Percentiles rank a stretch among this genome's conserved stretches.
These are phyloP conservation scores for Pachyuromys duprasi DNA, from an alignment of 2,797 vertebrate species.

Conservation along the genomic window DNA sequence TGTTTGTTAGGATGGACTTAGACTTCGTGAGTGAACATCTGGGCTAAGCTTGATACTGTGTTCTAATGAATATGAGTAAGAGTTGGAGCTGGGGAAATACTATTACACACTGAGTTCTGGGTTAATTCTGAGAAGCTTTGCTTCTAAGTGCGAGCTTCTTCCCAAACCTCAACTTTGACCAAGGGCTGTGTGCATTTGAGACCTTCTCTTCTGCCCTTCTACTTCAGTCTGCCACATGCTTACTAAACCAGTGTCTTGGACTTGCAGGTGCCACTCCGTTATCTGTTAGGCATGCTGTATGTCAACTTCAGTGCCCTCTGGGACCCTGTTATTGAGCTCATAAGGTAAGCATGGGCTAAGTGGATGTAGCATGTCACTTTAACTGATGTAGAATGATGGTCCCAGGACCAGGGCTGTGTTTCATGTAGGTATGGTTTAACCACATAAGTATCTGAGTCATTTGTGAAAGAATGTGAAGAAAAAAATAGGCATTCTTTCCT, in stretches of 20 bases:
- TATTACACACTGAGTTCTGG: neutral
- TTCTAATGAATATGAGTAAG: neutral
- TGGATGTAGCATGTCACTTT: neutral
- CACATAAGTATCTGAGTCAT: neutral
- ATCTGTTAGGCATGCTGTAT: constrained; percentile 96
- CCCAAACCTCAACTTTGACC: neutral
- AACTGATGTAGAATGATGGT: neutral
- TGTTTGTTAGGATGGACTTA: neutral
- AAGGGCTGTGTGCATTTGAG: neutral
- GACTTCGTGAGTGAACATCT: neutral
- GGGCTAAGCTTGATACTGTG: neutral
- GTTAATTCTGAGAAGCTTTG: neutral
- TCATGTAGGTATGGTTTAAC: neutral
- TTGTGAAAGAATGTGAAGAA: neutral
- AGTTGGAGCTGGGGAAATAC: neutral
- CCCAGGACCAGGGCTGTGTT: neutral
- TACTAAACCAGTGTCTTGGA: neutral
- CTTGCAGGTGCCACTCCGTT: constrained; percentile 95
- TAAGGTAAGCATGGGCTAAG: constrained; percentile 90
- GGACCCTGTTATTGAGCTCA: constrained; percentile 95
- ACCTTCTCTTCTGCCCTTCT: neutral
- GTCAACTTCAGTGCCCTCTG: constrained; percentile 97
- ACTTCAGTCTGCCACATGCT: neutral
- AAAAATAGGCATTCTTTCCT: neutral
- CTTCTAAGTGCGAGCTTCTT: neutral